phyloP scores from a whole-genome alignment of 2,113 vertebrate genomes.

The Bubo scandiacus region DNA sequence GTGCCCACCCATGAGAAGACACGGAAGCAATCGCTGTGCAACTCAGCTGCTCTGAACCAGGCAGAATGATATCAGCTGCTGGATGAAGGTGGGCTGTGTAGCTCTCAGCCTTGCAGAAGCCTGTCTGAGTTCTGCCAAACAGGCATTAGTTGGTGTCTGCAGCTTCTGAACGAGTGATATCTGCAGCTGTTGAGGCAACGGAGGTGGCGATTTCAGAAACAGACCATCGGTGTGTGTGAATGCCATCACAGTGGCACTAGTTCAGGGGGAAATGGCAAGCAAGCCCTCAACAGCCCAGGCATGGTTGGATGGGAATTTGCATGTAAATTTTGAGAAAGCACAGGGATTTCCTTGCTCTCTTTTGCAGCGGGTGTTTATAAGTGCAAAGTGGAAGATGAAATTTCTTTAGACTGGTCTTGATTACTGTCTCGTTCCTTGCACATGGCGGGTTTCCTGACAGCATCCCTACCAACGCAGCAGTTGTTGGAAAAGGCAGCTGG shows the following conservation, averaged over 20 bases:
- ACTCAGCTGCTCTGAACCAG: background rate
- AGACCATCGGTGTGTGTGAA: background rate
- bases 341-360: background rate
- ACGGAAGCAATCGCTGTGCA: background rate
- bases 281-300: background rate
- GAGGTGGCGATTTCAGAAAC: background rate
- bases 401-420: background rate
- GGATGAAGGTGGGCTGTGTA: background rate
- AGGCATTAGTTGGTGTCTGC: background rate
- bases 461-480: background rate
- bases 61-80: background rate
- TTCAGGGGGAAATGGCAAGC: background rate
- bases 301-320: background rate
- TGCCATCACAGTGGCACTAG: background rate
- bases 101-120: background rate
- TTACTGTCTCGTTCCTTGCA: background rate
- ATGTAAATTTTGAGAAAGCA: background rate
- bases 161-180: background rate
- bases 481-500: background rate
- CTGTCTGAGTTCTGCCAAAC: background rate
- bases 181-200: background rate
- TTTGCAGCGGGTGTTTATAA: background rate
- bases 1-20: background rate
- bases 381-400: background rate
- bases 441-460: background rate